Evolutionary conservation across 2,113 vertebrate genomes (phyloP).

Genomic region (Lynx canadensis): DNA sequence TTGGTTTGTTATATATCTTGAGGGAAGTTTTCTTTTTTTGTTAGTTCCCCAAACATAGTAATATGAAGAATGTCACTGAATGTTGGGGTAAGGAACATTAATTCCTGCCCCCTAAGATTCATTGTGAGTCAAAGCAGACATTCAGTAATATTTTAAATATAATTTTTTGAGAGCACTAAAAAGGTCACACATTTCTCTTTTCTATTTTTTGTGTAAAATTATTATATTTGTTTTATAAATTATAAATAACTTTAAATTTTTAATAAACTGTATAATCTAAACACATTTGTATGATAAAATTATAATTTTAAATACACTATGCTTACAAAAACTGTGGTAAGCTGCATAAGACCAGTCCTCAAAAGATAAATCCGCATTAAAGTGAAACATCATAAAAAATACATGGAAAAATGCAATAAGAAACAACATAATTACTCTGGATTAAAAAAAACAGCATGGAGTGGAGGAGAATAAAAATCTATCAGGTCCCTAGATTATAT

Average conservation of each 20-base stretch:
- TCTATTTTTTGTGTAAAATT: constrained; percentile 59
- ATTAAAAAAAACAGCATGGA: constrained; percentile 52
- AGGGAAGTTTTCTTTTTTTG: constrained; percentile 34
- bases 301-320: constrained; percentile 72
- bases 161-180: constrained; percentile 15
- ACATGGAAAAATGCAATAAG: constrained; percentile 59
- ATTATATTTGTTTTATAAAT: constrained; percentile 74
- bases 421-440: constrained; percentile 62
- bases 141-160: constrained; percentile 49
- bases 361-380: constrained; percentile 78
- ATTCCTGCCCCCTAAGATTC: background rate
- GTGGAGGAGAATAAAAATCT: constrained; percentile 50
- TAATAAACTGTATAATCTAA: constrained; percentile 73
- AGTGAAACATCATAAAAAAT: constrained; percentile 76
- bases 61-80: constrained; percentile 43
- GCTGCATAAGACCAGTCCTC: constrained; percentile 32
- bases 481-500: constrained; percentile 9
- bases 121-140: background rate
- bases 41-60: constrained; percentile 39
- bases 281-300: constrained; percentile 74
- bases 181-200: constrained; percentile 50
- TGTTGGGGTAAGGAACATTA: constrained; percentile 12
- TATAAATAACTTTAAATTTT: constrained; percentile 75
- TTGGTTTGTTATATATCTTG: constrained; percentile 48
- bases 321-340: constrained; percentile 56